Evolutionary conservation across 2,888 invertebrate genomes (phyloP), one percentile per base, ranked within the genome.

Genomic region (Hirtodrosophila trivittata): DNA sequence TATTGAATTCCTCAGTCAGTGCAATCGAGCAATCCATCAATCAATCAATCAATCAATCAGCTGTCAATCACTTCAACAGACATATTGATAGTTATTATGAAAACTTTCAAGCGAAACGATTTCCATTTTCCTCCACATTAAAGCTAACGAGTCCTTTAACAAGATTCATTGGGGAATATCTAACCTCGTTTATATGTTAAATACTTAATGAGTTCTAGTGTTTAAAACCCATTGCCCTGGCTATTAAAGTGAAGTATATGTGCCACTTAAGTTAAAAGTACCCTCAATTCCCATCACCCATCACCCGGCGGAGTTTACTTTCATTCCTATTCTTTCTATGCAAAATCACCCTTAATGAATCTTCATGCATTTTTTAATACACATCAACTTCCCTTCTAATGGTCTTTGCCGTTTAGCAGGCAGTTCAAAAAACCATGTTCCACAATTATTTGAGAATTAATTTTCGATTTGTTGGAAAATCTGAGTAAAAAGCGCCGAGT

Each of bases 361-460:
- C 70, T 58, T 82, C 86, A 85, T 85, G 72, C 76, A 85, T 76
- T 72, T 85, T 85, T 78, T 14, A 85, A 39, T 66, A 66, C 66
- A 67, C 62, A 60, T 49, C 64, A 50, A 52, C 50, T 35, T 12
- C 2, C 14, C 3, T 18, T 16, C 59, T 72, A 72, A 68, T 78
- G 68, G 71, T 37, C 51, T 13, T 41, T 26, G 35, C 21, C 83
- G 54, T 72, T 83, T 75, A 82, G 58, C 62, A 39, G 39, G 35
- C 30, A 43, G 59, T 50, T 47, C 28, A 60, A 64, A 66, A 75
- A 76, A 67, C 35, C 66, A 63, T 72, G 76, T 80, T 68, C 46
- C 46, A 72, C 77, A 87, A 85, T 85, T 69, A 87, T 85, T 86
- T 85, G 64, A 67, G 83, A 85, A 86, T 87, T 85, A 85, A 87